A percentile compares a stretch with the other conserved stretches of the same genome.
phyloP scores from a whole-genome alignment of 2,113 vertebrate genomes.

The Ascaphus truei region DNA sequence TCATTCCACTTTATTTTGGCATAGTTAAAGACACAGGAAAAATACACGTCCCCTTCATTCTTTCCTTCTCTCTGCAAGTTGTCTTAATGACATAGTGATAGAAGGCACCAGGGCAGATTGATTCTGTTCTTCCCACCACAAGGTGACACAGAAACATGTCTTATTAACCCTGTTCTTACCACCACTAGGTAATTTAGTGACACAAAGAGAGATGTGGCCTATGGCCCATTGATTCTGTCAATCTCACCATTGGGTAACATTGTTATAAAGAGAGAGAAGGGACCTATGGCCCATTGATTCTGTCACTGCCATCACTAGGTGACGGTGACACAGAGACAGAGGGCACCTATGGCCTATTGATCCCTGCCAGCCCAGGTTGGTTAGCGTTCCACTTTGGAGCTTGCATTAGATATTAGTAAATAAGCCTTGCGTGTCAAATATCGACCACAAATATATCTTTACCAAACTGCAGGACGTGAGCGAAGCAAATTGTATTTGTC shows the following conservation, averaged over 20 bases:
- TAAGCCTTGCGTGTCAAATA: background rate
- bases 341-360: constrained; percentile 15
- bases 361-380: background rate
- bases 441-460: background rate
- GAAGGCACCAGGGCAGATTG: too few relatives aligned
- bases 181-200: too few relatives aligned
- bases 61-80: too few relatives aligned
- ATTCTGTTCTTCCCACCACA: background rate
- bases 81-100: too few relatives aligned
- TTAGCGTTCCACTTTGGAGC: background rate
- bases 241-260: background rate
- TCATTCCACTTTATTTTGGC: too few relatives aligned
- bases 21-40: too few relatives aligned
- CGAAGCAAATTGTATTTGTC: too few relatives aligned
- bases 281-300: constrained; percentile 3
- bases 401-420: background rate
- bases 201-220: background rate
- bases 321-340: constrained; percentile 1
- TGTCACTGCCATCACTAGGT: background rate
- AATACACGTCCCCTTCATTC: too few relatives aligned
- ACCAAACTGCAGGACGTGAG: too few relatives aligned
- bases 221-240: background rate
- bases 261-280: background rate
- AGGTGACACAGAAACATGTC: too few relatives aligned
- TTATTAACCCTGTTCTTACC: background rate